A percentile compares a stretch with the other conserved stretches of the same genome.
phyloP scores from a whole-genome alignment of 2,797 vertebrate genomes.

The Dermochelys coriacea region DNA sequence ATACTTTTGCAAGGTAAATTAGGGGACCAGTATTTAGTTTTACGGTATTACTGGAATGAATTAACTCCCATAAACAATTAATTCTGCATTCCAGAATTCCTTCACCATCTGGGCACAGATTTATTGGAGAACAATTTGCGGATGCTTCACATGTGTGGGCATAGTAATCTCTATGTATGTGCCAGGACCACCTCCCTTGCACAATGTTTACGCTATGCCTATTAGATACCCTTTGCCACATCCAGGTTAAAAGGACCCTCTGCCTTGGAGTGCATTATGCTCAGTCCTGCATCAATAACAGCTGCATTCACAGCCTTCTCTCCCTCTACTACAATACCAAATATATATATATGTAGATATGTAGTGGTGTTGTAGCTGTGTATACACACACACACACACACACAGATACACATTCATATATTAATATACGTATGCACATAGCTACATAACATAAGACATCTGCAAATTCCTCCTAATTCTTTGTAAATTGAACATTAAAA shows the following conservation, averaged over 20 bases:
- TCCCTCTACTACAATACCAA: not conserved
- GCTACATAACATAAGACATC: not conserved
- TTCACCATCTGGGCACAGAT: not conserved
- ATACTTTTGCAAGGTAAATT: not conserved
- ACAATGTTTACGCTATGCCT: not conserved
- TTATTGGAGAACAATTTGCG: not conserved
- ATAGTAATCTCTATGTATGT: not conserved
- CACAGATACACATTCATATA: not conserved
- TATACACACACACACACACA: not conserved
- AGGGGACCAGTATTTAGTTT: not conserved
- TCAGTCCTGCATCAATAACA: not conserved
- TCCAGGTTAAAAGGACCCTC: not conserved
- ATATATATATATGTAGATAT: not conserved
- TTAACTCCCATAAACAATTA: not conserved
- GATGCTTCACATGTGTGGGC: not conserved
- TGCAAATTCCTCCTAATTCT: not conserved
- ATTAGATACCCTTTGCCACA: not conserved
- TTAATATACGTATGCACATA: not conserved
- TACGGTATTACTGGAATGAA: not conserved
- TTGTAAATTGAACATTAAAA: not conserved
- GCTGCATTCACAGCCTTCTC: not conserved
- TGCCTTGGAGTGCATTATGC: not conserved
- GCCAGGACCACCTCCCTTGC: not conserved
- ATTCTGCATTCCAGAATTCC: not conserved
- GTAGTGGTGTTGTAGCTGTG: not conserved